Base-by-base conservation (phyloP, 2,113 vertebrate genomes). In the Catagonus wagneri region DNA sequence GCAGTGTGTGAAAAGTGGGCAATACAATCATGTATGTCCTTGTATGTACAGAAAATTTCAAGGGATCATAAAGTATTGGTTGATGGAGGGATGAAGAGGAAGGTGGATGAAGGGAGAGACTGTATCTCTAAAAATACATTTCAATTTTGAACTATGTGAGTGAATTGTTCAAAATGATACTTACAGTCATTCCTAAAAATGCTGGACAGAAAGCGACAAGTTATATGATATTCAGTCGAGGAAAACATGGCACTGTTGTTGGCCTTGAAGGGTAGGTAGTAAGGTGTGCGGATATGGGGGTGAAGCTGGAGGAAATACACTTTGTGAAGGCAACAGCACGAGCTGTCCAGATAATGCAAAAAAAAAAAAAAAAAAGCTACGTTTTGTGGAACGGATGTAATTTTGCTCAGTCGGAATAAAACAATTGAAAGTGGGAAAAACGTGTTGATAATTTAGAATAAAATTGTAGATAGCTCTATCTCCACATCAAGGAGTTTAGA, bases 331-430 rank as follows among this genome's bases (percentile, higher is more conserved):
- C 27, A 91, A 10, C 29, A 25, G 10, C 10, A 68, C 1, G 4
- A n/a, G 5, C 9, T 78, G 20, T 69, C 65, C 75, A 92, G 75
- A 50, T 75, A 39, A 71, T 11, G 50, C 44, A 56, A 54, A 52
- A 54, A 58, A 27, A 60, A 68, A 56, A 54, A 52, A 54, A 58
- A 56, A 6, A 7, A 86, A 39, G n/a, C 23, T 54, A 60, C 4
- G 22, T 20, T 85, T 86, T 32, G 44, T 60, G 10, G n/a, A 83
- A 78, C 23, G 76, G 20, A 63, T 72, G 3, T 12, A 25, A 50
- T 36, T 96, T 94, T 50, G n/a, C 65, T 95, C 23, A 78, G 2
- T 27, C 60, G 23, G 32, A 93, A 93, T 76, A 23, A 84, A 83
- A 69, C 50, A 78, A 29, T n/a, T n/a, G 54, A 93, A 90, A 12